Evolutionary conservation across 2,888 invertebrate genomes (phyloP), one percentile per base, ranked within the genome.

Genomic region (Eledona agricola): DNA sequence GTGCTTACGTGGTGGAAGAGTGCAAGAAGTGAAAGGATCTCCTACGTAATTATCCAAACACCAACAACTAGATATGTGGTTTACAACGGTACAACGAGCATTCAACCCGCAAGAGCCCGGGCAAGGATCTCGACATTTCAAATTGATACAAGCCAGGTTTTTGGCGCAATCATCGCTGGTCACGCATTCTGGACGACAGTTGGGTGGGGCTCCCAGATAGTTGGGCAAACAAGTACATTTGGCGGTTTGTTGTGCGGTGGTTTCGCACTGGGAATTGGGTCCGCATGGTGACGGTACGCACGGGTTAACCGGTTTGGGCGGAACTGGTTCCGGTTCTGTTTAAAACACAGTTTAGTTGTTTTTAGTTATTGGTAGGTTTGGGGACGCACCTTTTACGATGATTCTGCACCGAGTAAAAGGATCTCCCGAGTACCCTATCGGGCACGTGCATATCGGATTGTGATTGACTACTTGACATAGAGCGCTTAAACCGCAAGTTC

Each of bases 241-340:
- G 5, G 70, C 64, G 13, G 66, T 64, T 55, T 64, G 65, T 22
- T 22, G 35, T n/a, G 61, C 42, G 16, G 70, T 83, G 29, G 60
- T 55, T 65, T 72, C 79, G 62, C 88, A 88, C 62, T 64, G 60
- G 38, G 85, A 78, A 67, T 84, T 83, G 2, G 81, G 79, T 19
- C 88, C 88, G 71, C 90, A 90, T 1, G 88, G 83, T 19, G 86
- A 82, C 11, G 87, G 84, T 56, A 80, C 80, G 70, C 90, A 90
- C 2, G 85, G 87, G 67, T 86, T 67, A 43, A 49, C 37, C 1
- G 55, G 54, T 45, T 51, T n/a, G 51, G 1, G 26, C 19, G 9
- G n/a, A 9, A 25, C 19, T 17, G 26, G 26, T 42, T 42, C 19
- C 28, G 17, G 12, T 16, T 28, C 6, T 6, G 16, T 10, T 42